Conservation (phyloP, 2,888 invertebrate species). For the Panorpa germanica region DNA sequence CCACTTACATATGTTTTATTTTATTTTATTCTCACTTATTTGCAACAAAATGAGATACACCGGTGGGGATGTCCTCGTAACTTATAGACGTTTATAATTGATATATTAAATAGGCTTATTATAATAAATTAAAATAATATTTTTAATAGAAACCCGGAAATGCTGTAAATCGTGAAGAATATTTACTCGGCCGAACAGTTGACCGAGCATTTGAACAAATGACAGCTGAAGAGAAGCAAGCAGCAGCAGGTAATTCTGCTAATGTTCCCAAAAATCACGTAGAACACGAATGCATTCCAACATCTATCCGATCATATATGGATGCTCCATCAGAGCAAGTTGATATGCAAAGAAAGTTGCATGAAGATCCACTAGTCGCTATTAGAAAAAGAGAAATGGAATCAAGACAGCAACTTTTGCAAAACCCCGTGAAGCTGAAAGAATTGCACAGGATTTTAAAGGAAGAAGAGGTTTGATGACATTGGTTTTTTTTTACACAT, state of each 20-base stretch:
- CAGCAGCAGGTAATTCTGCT: slow-evolving; percentile 17
- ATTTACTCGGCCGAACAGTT: slow-evolving; percentile 62
- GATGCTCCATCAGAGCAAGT: slow-evolving; percentile 42
- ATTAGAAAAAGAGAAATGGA: slow-evolving; percentile 85
- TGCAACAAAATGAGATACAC: not conserved
- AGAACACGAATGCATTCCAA: slow-evolving; percentile 63
- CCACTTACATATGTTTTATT: slow-evolving; percentile 4
- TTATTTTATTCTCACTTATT: slow-evolving; percentile 7
- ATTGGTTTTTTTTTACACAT: slow-evolving; percentile 6
- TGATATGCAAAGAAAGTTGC: slow-evolving; percentile 70
- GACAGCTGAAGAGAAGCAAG: slow-evolving; percentile 32
- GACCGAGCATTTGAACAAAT: slow-evolving; percentile 61
- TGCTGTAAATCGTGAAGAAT: slow-evolving; percentile 77
- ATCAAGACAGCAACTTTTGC: slow-evolving; percentile 60
- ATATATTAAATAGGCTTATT: no score
- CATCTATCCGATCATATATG: slow-evolving; percentile 35
- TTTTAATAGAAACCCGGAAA: no score
- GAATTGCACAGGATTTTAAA: slow-evolving; percentile 63
- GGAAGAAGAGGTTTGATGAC: slow-evolving; percentile 27
- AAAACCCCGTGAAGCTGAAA: slow-evolving; percentile 83
- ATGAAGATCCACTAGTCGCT: slow-evolving; percentile 82
- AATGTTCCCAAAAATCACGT: slow-evolving; percentile 39
- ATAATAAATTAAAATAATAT: no score
- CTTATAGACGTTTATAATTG: not conserved
- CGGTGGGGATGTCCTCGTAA: not conserved